Conservation (phyloP, 2,113 vertebrate genomes). For the Burhinus bistriatus region DNA sequence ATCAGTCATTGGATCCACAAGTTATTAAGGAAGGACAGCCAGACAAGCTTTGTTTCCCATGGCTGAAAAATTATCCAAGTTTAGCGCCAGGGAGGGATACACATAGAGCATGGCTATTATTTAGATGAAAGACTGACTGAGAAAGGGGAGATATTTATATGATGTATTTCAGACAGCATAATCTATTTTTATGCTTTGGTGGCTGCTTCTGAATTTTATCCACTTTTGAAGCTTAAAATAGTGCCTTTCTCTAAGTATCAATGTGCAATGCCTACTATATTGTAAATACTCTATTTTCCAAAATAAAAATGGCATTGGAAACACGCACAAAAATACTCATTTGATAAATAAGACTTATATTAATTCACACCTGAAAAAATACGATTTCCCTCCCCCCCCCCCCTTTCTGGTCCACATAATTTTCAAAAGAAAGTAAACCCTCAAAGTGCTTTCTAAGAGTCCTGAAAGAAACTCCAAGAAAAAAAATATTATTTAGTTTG, state of each 20-base stretch:
- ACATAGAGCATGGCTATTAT: not conserved
- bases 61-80: not conserved
- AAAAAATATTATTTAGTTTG: not conserved
- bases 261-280: not conserved
- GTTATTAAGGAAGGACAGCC: not conserved
- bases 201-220: not conserved
- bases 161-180: not conserved
- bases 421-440: not conserved
- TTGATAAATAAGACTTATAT: not conserved
- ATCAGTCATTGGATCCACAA: not conserved
- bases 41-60: not conserved
- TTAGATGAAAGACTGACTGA: not conserved
- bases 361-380: not conserved
- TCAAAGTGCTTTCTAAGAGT: not conserved
- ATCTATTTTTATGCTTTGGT: not conserved
- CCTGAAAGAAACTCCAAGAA: not conserved
- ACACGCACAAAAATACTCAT: not conserved
- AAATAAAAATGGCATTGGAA: not conserved
- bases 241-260: not conserved
- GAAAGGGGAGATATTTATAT: not conserved
- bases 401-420: not conserved
- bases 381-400: rapidly evolving
- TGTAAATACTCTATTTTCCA: not conserved
- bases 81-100: not conserved
- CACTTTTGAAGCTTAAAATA: not conserved